phyloP scores from a whole-genome alignment of 2,888 invertebrate genomes.

The Eupelmus urozonus region DNA sequence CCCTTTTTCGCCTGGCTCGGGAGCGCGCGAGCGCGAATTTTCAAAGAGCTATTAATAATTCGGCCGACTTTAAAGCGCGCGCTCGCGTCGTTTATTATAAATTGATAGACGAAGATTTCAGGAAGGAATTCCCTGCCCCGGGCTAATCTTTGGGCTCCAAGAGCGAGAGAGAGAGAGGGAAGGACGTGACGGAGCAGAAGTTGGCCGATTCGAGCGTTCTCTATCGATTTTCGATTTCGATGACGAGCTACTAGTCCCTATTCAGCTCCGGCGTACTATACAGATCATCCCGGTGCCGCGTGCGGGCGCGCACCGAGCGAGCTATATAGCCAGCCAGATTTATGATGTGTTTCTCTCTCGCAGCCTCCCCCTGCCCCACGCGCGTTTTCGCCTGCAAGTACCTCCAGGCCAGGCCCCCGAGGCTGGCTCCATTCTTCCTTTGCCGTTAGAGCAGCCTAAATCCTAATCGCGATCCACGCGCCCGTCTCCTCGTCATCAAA shows the following conservation, averaged over 20 bases:
- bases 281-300: background rate
- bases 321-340: constrained; percentile 9
- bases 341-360: constrained; percentile 11
- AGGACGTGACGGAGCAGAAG: constrained; percentile 26
- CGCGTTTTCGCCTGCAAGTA: background rate
- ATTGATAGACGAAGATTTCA: constrained; percentile 43
- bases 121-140: constrained; percentile 1
- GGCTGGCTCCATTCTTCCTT: too few species aligned
- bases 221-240: constrained; percentile 50
- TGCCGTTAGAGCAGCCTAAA: too few species aligned
- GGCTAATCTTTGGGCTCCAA: constrained; percentile 5
- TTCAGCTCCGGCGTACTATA: background rate
- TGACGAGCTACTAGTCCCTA: constrained; percentile 17
- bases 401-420: background rate
- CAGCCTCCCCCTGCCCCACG: background rate
- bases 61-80: background rate
- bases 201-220: background rate
- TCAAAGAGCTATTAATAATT: constrained; percentile 30
- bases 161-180: background rate
- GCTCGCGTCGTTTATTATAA: constrained; percentile 25
- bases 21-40: background rate
- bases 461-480: too few species aligned
- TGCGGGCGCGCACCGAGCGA: too few species aligned
- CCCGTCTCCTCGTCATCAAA: too few species aligned
- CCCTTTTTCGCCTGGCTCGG: background rate